A percentile compares a stretch with the other conserved stretches of the same genome.
Conservation (phyloP, 2,113 vertebrate species). For the Psilopsiagon aurifrons region DNA sequence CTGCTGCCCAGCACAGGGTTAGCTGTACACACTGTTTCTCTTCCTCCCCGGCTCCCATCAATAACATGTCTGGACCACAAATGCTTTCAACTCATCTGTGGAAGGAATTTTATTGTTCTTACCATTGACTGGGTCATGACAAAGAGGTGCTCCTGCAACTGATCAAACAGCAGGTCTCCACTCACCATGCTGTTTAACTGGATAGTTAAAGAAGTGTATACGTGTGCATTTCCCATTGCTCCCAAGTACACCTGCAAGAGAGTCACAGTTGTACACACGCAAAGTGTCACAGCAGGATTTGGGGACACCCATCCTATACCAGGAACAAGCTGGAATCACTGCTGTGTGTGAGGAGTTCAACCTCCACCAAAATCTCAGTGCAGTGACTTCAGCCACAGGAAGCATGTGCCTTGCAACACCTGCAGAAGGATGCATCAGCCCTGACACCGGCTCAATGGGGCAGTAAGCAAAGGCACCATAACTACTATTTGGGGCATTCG, state of each 20-base stretch:
- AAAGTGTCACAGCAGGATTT: not conserved
- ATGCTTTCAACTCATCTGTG: not conserved
- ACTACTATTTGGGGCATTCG: not conserved
- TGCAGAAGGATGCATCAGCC: not conserved
- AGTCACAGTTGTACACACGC: not conserved
- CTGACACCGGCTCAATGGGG: not conserved
- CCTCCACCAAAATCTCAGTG: not conserved
- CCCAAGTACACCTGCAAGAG: conserved; percentile 86
- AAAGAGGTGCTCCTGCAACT: conserved; percentile 86
- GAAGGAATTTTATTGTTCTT: conserved; percentile 33
- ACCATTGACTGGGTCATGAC: conserved; percentile 91
- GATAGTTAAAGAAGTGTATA: conserved; percentile 81
- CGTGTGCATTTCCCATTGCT: conserved; percentile 78
- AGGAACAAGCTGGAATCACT: not conserved
- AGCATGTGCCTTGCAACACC: not conserved
- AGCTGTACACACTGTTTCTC: not conserved
- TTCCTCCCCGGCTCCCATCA: accelerated
- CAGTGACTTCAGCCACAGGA: not conserved
- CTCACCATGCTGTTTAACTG: conserved; percentile 84
- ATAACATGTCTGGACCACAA: not conserved
- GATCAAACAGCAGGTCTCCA: conserved; percentile 90
- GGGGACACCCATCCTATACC: accelerated
- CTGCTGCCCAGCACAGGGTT: not conserved
- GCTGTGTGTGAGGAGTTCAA: not conserved
- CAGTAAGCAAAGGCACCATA: not conserved